A percentile compares a stretch with the other conserved stretches of the same genome.
Evolutionary conservation across 2,797 vertebrate species (phyloP).

Genomic region (Pitangus sulphuratus): DNA sequence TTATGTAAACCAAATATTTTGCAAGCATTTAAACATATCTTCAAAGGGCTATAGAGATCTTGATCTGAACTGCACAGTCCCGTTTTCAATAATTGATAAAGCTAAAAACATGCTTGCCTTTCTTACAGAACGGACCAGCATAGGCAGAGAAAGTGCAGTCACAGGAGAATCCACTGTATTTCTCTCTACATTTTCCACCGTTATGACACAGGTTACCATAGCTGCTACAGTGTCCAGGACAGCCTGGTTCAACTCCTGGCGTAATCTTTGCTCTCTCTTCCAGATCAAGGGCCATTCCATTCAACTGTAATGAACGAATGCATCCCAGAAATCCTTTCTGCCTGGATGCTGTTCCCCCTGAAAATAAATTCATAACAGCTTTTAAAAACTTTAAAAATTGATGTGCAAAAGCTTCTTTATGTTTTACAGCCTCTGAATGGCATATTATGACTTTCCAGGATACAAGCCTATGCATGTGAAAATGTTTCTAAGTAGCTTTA

Average conservation of each 20-base stretch:
- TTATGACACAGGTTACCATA: slow-evolving; percentile 89
- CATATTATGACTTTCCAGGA: background rate
- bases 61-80: background rate
- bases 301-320: slow-evolving; percentile 89
- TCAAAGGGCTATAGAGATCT: background rate
- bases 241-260: slow-evolving; percentile 89
- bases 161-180: slow-evolving; percentile 85
- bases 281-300: slow-evolving; percentile 87
- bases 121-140: slow-evolving; percentile 87
- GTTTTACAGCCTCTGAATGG: background rate
- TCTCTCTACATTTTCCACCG: slow-evolving; percentile 86
- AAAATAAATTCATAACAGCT: background rate
- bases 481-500: background rate
- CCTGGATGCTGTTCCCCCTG: slow-evolving; percentile 92
- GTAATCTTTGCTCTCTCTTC: slow-evolving; percentile 90
- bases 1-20: background rate
- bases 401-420: background rate
- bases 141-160: slow-evolving; percentile 87
- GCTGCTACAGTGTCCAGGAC: slow-evolving; percentile 91
- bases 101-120: slow-evolving; percentile 74
- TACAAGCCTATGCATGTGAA: background rate
- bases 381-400: background rate
- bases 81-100: background rate
- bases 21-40: background rate
- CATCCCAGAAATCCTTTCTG: slow-evolving; percentile 93